A percentile compares a stretch with the other conserved stretches of the same genome.
Evolutionary conservation across 1,140 invertebrate genomes (phyloP).

Genomic region (Dinoponera quadriceps): DNA sequence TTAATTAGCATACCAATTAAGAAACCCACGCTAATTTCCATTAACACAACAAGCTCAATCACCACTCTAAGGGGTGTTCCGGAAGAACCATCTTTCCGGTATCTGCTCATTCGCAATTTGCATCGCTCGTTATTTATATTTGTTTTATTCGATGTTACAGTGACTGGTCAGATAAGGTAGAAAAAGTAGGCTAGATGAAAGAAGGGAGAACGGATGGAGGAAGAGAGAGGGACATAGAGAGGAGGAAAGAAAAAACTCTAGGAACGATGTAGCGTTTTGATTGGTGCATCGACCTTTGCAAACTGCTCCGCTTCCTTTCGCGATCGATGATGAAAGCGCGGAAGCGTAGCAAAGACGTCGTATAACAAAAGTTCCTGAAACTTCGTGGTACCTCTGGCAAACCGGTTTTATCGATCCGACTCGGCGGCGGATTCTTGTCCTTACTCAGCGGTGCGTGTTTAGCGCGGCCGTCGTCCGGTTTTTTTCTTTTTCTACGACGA

Average conservation of each 20-base stretch:
- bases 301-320: conserved; percentile 1
- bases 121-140: neutral
- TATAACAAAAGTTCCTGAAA: conserved; percentile 52
- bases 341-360: conserved; percentile 30
- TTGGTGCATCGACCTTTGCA: conserved; percentile 5
- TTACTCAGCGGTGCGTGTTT: conserved; percentile 13
- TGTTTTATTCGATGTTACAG: neutral
- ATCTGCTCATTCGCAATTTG: neutral
- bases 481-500: neutral
- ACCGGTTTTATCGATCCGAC: conserved; percentile 47
- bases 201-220: neutral
- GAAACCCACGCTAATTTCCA: conserved; percentile 18
- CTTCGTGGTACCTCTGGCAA: conserved; percentile 4
- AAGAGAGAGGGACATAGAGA: neutral
- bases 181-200: conserved; percentile 17
- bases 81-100: neutral
- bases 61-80: neutral
- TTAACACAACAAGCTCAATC: too few species aligned
- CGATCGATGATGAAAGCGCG: conserved; percentile 42
- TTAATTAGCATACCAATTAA: conserved; percentile 14
- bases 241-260: neutral
- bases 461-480: neutral
- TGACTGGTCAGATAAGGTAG: neutral
- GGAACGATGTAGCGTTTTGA: neutral
- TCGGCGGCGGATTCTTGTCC: conserved; percentile 1